phyloP scores from a whole-genome alignment of 2,113 vertebrate species.

The Crotalus horridus region DNA sequence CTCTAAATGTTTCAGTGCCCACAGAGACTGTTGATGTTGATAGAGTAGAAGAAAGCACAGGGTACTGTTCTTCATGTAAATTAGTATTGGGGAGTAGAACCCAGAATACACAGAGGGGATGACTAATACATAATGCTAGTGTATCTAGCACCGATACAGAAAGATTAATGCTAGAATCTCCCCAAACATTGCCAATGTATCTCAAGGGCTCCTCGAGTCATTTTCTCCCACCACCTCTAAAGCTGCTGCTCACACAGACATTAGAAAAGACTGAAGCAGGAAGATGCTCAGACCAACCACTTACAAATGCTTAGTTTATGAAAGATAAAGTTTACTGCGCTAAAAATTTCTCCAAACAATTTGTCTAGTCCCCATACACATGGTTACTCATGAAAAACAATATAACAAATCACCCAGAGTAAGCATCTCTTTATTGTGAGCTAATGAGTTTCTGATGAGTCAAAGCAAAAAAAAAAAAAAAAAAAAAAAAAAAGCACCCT shows the following conservation, averaged over 20 bases:
- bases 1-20: not conserved
- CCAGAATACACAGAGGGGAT: not conserved
- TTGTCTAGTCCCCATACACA: not conserved
- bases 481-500: not conserved
- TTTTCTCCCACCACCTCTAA: not conserved
- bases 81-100: not conserved
- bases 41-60: not conserved
- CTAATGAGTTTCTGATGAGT: not conserved
- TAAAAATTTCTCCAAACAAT: not conserved
- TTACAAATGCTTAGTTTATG: not conserved
- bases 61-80: not conserved
- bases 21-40: not conserved
- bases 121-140: not conserved
- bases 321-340: not conserved
- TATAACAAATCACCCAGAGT: not conserved
- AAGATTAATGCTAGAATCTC: not conserved
- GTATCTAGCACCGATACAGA: not conserved
- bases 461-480: not conserved
- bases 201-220: not conserved
- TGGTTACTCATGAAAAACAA: too few species aligned
- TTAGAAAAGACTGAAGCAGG: not conserved
- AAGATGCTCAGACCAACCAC: not conserved
- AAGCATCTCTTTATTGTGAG: not conserved
- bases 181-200: not conserved
- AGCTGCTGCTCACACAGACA: not conserved